A percentile compares a stretch with the other conserved stretches of the same genome.
phyloP scores from a whole-genome alignment of 1,140 invertebrate species.

The Sarcophaga peregrina region DNA sequence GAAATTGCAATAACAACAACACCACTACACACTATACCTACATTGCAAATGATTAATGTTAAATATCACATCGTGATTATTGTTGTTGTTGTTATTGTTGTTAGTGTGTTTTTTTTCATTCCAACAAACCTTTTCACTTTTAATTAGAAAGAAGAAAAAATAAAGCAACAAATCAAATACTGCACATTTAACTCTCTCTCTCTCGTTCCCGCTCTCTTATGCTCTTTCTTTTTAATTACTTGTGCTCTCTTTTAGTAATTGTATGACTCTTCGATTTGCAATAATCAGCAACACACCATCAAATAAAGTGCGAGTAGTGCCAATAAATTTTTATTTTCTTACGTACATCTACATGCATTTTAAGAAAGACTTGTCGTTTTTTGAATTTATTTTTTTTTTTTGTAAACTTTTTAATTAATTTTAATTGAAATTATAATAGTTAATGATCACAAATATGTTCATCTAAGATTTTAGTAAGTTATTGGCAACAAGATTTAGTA shows the following conservation, averaged over 20 bases:
- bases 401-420: too few species aligned
- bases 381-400: too few species aligned
- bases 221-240: background rate
- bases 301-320: too few species aligned
- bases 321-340: too few species aligned
- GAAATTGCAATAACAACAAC: constrained; percentile 14
- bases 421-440: too few species aligned
- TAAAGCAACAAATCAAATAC: constrained; percentile 11
- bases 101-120: background rate
- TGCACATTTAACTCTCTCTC: background rate
- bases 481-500: too few species aligned
- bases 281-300: too few species aligned
- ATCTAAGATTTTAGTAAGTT: too few species aligned
- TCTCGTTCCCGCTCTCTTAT: background rate
- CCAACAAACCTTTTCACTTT: constrained; percentile 39
- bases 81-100: background rate
- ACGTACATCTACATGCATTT: too few species aligned
- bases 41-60: constrained; percentile 20
- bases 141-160: background rate
- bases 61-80: background rate
- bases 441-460: too few species aligned
- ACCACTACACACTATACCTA: background rate
- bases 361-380: too few species aligned
- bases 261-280: background rate
- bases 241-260: background rate